Base-by-base conservation (phyloP, 2,888 invertebrate genomes). In the Slavum lentiscoides region DNA sequence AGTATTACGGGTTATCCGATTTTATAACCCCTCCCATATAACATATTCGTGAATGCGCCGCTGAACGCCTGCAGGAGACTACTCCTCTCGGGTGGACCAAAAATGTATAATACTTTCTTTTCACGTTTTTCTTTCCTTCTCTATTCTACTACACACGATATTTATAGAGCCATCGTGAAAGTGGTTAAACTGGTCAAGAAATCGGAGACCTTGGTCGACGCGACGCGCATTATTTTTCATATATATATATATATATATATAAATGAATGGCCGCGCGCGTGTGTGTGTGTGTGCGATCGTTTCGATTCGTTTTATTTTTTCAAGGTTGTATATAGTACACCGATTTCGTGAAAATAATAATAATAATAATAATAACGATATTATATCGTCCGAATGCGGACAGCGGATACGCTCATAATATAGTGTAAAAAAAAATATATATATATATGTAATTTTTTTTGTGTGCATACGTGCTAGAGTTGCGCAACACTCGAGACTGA, bases 51-150 rank as follows among this genome's bases (percentile, higher is more conserved):
- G n/a, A n/a, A n/a, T n/a, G n/a, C n/a, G n/a, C n/a, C n/a, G n/a
- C n/a, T n/a, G n/a, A n/a, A n/a, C n/a, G n/a, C n/a, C n/a, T n/a
- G n/a, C n/a, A n/a, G n/a, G n/a, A n/a, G n/a, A n/a, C n/a, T n/a
- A n/a, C n/a, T n/a, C n/a, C n/a, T n/a, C n/a, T n/a, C n/a, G n/a
- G n/a, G n/a, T n/a, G n/a, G n/a, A n/a, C n/a, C n/a, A n/a, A n/a
- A n/a, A n/a, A n/a, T n/a, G n/a, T n/a, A n/a, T n/a, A n/a, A 80
- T 80, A 80, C 80, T 80, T 80, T 80, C 80, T 72, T 80, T 80
- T 80, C 55, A 69, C 69, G 39, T 70, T 80, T 70, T 77, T 74
- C 21, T 72, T 64, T 37, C 55, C 72, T 80, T 72, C 43, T 19
- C 43, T 70, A 62, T 53, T 30, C 30, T 30, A 30, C 30, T 30